phyloP scores from a whole-genome alignment of 2,888 invertebrate genomes.

The Caenorhabditis zanzibari region DNA sequence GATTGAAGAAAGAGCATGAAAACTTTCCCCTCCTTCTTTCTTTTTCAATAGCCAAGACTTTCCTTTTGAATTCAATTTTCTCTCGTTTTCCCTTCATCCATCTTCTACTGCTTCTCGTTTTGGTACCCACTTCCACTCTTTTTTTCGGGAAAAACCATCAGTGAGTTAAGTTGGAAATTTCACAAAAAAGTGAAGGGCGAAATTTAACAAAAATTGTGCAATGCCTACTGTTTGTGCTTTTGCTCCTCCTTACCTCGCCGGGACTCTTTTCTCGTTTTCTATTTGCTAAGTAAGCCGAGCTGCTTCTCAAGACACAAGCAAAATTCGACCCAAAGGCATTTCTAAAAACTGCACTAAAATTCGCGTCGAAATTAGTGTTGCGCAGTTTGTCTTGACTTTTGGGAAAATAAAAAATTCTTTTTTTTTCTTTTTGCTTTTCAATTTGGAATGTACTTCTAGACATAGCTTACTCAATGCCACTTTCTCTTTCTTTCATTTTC shows the following conservation, averaged over 20 bases:
- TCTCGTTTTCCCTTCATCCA: background rate
- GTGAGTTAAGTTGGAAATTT: background rate
- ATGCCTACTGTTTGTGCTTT: constrained; percentile 60
- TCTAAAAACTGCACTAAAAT: constrained; percentile 39
- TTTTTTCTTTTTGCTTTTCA: constrained; percentile 1
- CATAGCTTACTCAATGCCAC: background rate
- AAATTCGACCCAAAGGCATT: constrained; percentile 44
- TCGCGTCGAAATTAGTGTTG: constrained; percentile 43
- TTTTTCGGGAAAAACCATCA: background rate
- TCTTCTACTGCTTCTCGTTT: background rate
- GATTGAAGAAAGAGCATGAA: constrained; percentile 27
- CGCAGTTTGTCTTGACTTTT: background rate
- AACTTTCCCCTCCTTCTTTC: background rate
- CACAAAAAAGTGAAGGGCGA: constrained; percentile 10
- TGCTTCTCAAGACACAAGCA: constrained; percentile 58
- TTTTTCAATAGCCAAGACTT: constrained; percentile 15
- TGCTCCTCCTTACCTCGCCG: constrained; percentile 21
- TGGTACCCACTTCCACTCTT: background rate
- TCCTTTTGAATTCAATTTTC: constrained; percentile 21
- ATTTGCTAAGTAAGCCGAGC: constrained; percentile 68
- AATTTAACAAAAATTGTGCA: constrained; percentile 55
- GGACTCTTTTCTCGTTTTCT: constrained; percentile 22
- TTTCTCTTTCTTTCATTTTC: constrained; percentile 12
- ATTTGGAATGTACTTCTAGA: constrained; percentile 7
- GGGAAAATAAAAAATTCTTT: background rate